A percentile compares a stretch with the other conserved stretches of the same genome.
Evolutionary conservation across 1,140 invertebrate species (phyloP).

Genomic region (Calephelis nemesis): DNA sequence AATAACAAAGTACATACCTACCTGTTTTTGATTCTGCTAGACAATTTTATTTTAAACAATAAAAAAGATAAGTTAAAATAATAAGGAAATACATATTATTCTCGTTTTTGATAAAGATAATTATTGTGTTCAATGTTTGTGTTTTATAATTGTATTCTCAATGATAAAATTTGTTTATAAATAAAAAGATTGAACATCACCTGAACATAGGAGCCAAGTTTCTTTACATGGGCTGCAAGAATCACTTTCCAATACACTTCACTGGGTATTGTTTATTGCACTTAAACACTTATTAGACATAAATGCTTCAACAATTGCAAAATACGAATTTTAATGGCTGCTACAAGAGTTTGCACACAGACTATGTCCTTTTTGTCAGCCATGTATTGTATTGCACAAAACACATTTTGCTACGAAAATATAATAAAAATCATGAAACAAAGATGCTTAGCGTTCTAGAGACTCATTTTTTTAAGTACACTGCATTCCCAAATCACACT

Average conservation of each 20-base stretch:
- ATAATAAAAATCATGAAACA: constrained; percentile 29
- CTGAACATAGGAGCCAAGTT: constrained; percentile 43
- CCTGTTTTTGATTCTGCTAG: too few species aligned
- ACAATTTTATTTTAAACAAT: neutral
- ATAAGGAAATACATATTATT: constrained; percentile 1
- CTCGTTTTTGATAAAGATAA: constrained; percentile 1
- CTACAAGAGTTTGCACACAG: constrained; percentile 11
- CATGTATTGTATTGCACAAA: constrained; percentile 22
- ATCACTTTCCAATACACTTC: constrained; percentile 26
- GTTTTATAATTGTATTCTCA: constrained; percentile 2
- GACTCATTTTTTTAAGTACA: constrained; percentile 29
- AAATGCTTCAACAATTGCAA: constrained; percentile 19
- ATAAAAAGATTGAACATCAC: constrained; percentile 38
- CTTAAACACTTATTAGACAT: constrained; percentile 9
- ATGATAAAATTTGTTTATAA: constrained; percentile 13
- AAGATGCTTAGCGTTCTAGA: neutral
- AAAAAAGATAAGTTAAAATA: constrained; percentile 9
- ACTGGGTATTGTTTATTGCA: constrained; percentile 9
- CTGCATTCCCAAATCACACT: constrained; percentile 35
- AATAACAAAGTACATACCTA: too few species aligned
- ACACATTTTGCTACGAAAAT: constrained; percentile 45
- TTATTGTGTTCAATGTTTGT: constrained; percentile 3
- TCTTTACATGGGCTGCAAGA: constrained; percentile 39
- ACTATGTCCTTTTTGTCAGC: constrained; percentile 16
- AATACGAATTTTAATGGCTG: constrained; percentile 14